Evolutionary conservation across 2,888 invertebrate genomes (phyloP), one percentile per base, ranked within the genome.

Genomic region (Polymixis lichenea): DNA sequence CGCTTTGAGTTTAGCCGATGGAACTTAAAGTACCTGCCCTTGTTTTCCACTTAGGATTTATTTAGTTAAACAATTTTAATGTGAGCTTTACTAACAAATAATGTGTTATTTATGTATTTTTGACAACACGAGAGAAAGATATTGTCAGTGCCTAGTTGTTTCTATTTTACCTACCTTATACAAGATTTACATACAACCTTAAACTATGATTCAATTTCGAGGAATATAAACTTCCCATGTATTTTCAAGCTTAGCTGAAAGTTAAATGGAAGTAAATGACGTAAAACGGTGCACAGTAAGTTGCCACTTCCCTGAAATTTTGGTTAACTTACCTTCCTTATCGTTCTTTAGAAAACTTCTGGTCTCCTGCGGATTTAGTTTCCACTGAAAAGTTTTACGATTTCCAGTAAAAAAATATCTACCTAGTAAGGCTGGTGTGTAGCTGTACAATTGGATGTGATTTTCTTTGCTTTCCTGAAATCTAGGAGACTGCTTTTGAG

Each of bases 291-390:
- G 68, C 73, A 60, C 73, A 65, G 32, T 46, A 78, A 67, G 56
- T 78, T 53, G 49, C 65, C 73, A 78, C 61, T 78, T 78, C 25
- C 67, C 56, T 46, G 79, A 74, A 74, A 81, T 81, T 69, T 81
- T 78, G 74, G 60, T 43, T 67, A 79, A 67, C 74, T 79, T 67
- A 55, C 38, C 53, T 78, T 7, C 43, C 62, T 67, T 83, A 80
- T 68, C 81, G 72, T 72, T 81, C 66, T 73, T 72, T 55, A 72
- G 32, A 73, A 84, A 80, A 82, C 58, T 83, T 81, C 60, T 80
- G 61, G 58, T 55, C 55, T 55, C 61, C 43, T 43, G 53, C 38
- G 66, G 66, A 80, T 76, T 84, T 69, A 62, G 65, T 72, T 75
- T 76, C 66, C 53, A 38, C n/a, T 28, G 25, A 49, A 84, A 76